phyloP scores from a whole-genome alignment of 2,888 invertebrate genomes.

The Fabriciana adippe region DNA sequence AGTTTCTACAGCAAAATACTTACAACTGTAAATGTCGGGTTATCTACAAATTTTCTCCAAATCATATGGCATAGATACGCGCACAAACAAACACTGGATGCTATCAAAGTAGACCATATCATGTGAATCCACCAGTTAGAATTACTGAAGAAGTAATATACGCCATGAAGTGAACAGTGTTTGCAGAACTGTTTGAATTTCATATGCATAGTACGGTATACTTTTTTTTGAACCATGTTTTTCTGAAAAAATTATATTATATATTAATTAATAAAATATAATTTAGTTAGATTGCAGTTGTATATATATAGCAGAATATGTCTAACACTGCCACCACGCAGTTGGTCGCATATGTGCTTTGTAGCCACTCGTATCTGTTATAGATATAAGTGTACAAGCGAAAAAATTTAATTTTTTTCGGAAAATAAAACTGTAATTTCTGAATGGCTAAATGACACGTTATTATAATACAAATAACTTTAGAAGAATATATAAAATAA shows the following conservation, averaged over 20 bases:
- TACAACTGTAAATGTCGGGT: slow-evolving; percentile 73
- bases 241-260: background rate
- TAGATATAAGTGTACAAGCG: no score
- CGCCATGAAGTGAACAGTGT: slow-evolving; percentile 63
- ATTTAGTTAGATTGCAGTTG: no score
- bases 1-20: slow-evolving; percentile 38
- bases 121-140: slow-evolving; percentile 45
- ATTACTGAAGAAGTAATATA: slow-evolving; percentile 57
- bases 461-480: no score
- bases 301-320: no score
- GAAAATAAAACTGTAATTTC: no score
- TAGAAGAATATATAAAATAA: no score
- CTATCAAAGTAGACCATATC: slow-evolving; percentile 56
- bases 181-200: slow-evolving; percentile 55
- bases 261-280: no score
- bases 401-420: no score
- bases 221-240: background rate
- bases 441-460: no score
- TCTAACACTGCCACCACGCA: no score
- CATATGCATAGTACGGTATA: background rate
- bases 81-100: slow-evolving; percentile 54
- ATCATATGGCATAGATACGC: slow-evolving; percentile 66
- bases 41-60: slow-evolving; percentile 62
- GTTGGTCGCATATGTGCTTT: no score
- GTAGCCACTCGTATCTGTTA: no score